Conservation (phyloP, 2,113 vertebrate genomes). For the Bostrychus sinensis region DNA sequence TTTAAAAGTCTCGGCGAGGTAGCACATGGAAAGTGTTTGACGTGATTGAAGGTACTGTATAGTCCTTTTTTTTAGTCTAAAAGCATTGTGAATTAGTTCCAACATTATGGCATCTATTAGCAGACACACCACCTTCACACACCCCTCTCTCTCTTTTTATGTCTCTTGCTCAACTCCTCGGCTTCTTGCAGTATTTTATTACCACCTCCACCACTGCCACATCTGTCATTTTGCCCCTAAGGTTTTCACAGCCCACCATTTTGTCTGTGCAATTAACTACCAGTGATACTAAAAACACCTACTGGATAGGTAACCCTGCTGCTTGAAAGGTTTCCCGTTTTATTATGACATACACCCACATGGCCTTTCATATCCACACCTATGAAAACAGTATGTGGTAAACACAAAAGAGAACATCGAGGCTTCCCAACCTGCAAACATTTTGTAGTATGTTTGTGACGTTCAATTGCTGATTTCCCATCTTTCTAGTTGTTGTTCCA, state of each 20-base stretch:
- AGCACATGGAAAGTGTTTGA: constrained; percentile 23
- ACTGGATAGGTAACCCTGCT: constrained; percentile 40
- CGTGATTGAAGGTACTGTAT: constrained; percentile 40
- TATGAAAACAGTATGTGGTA: constrained; percentile 15
- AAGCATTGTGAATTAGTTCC: constrained; percentile 33
- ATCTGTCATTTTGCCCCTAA: constrained; percentile 67
- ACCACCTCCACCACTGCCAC: constrained; percentile 46
- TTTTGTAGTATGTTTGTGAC: constrained; percentile 21
- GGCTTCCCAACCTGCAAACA: constrained; percentile 33
- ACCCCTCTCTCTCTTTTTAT: constrained; percentile 30
- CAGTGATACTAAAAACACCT: constrained; percentile 54
- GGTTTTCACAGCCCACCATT: constrained; percentile 54
- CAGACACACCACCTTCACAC: constrained; percentile 24
- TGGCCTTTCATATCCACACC: constrained; percentile 34
- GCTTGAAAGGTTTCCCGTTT: constrained; percentile 45
- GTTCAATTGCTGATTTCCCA: no score
- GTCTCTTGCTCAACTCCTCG: constrained; percentile 30
- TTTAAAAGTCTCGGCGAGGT: constrained; percentile 44
- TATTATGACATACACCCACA: constrained; percentile 40
- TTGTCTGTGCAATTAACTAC: constrained; percentile 64
- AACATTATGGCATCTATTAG: constrained; percentile 41
- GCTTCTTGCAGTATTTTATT: constrained; percentile 48
- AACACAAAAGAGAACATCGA: constrained; percentile 6
- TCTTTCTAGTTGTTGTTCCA: no score
- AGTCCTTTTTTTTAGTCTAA: constrained; percentile 35